Evolutionary conservation across 2,113 vertebrate genomes (phyloP).

Genomic region (Tympanuchus pallidicinctus): DNA sequence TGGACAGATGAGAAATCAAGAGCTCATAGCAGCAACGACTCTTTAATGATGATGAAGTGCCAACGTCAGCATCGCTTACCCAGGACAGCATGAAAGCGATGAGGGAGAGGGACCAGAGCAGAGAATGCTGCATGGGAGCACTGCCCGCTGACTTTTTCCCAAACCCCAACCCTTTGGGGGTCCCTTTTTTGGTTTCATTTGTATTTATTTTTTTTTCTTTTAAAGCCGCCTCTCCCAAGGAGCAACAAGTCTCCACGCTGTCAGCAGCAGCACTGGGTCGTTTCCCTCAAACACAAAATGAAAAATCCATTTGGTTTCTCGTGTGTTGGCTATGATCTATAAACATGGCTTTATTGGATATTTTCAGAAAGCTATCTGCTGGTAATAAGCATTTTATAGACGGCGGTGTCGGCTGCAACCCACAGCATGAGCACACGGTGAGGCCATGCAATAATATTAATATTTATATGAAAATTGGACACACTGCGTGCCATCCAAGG

Average conservation of each 20-base stretch:
- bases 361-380: not conserved
- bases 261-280: not conserved
- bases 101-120: not conserved
- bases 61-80: not conserved
- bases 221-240: not conserved
- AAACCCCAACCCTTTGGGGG: not conserved
- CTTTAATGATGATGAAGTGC: constrained; percentile 8
- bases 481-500: not conserved
- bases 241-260: not conserved
- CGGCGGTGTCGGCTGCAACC: not conserved
- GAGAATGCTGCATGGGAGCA: no score
- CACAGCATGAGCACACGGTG: fast-evolving
- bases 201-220: not conserved
- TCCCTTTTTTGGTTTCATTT: not conserved
- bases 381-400: fast-evolving
- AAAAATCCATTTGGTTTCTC: not conserved
- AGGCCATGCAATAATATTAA: not conserved
- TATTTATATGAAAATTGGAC: not conserved
- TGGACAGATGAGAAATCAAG: not conserved
- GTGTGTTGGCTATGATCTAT: not conserved
- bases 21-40: not conserved
- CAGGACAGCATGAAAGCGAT: not conserved
- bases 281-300: not conserved
- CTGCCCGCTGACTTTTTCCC: not conserved
- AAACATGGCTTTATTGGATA: not conserved